These are phyloP conservation scores for Troides aeacus DNA, from an alignment of 2,888 invertebrate genomes.

Conservation along the genomic window DNA sequence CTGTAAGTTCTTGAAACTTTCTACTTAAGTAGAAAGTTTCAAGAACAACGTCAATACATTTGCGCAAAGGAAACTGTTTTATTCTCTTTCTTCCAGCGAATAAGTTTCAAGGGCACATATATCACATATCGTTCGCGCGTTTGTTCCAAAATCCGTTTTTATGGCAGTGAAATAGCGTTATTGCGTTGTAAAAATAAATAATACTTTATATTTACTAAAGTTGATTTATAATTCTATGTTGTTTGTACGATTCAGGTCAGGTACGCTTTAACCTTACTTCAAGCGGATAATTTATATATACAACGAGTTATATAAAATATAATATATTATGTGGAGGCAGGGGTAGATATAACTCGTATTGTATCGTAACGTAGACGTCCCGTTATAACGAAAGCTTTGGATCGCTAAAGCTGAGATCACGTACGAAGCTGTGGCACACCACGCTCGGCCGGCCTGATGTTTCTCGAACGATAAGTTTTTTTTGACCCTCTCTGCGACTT, in stretches of 20 bases:
- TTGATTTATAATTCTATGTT: conserved; percentile 12
- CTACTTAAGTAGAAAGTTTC: conserved; percentile 12
- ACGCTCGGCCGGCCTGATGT: conserved; percentile 40
- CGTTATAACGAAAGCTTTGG: conserved; percentile 24
- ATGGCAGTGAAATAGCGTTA: conserved; percentile 8
- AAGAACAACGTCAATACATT: neutral
- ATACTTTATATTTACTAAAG: conserved; percentile 27
- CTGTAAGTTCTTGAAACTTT: conserved; percentile 12
- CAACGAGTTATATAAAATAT: conserved; percentile 2
- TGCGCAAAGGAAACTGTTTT: neutral
- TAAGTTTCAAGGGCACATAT: conserved; percentile 3
- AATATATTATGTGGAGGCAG: conserved; percentile 5
- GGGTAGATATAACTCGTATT: conserved; percentile 16
- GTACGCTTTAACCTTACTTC: conserved; percentile 7
- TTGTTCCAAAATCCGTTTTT: conserved; percentile 23
- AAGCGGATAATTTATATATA: conserved; percentile 7
- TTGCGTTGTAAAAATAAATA: conserved; percentile 31
- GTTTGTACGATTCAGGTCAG: conserved; percentile 17
- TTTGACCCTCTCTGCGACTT: neutral
- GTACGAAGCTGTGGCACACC: conserved; percentile 34
- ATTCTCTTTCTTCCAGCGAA: neutral
- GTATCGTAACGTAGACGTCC: conserved; percentile 6
- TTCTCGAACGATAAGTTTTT: conserved; percentile 33
- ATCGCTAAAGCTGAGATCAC: conserved; percentile 51
- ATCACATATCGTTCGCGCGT: conserved; percentile 2